phyloP scores from a whole-genome alignment of 2,113 vertebrate species.

The Caretta caretta region DNA sequence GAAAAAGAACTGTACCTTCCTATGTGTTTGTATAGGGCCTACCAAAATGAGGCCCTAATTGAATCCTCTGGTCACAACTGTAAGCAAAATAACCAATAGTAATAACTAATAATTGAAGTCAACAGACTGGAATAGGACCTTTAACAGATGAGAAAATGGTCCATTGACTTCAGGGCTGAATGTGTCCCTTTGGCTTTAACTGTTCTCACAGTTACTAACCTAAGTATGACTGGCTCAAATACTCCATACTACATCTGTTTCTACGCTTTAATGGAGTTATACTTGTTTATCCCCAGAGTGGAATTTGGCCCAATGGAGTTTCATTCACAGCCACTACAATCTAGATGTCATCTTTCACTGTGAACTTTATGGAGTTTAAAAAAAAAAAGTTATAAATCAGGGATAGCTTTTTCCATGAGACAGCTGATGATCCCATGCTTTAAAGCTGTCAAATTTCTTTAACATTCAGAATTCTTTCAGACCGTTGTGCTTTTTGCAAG shows the following conservation, averaged over 20 bases:
- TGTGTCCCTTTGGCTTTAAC: fast-evolving
- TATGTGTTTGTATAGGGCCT: neutral
- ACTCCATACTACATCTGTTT: neutral
- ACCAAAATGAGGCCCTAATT: neutral
- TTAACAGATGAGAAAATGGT: neutral
- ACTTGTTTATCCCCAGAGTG: neutral
- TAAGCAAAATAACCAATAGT: neutral
- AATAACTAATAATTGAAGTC: neutral
- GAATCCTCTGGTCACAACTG: neutral
- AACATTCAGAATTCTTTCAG: neutral
- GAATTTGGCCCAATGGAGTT: neutral
- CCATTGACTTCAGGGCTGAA: neutral
- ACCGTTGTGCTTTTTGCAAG: constrained; percentile 21
- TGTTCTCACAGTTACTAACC: neutral
- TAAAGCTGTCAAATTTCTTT: neutral
- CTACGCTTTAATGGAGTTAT: neutral
- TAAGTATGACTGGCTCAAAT: neutral
- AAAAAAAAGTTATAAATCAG: neutral
- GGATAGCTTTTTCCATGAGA: neutral
- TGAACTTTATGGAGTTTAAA: neutral
- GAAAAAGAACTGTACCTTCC: neutral
- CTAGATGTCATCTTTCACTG: neutral
- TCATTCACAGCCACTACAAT: neutral
- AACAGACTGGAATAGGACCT: neutral
- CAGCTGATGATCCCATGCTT: neutral